Base-by-base conservation (phyloP, 1,140 invertebrate species). In the Lysiphlebus fabarum region DNA sequence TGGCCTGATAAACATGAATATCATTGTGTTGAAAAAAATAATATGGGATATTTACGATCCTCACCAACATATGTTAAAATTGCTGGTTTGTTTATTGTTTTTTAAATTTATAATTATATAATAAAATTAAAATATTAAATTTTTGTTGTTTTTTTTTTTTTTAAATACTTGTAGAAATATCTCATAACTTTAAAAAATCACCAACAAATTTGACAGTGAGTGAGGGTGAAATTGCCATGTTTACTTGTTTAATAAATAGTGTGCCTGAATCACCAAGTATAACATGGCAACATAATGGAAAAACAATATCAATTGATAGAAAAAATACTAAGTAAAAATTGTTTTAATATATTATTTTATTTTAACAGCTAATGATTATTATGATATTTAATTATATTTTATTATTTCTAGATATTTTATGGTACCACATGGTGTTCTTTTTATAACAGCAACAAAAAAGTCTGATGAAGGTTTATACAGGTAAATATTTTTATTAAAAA, bases 401-500 rank as follows among this genome's bases (percentile, higher is more conserved):
- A 49, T 49, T 57, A 48, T 55, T 51, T 62, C 64, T 65, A 82
- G 81, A 70, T 81, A 82, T 75, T 74, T 74, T 53, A 65, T 76
- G 65, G 67, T 82, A 73, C 69, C 76, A 72, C 81, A 82, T 67
- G 84, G 84, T 70, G 77, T 83, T 67, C 77, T 86, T 55, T 84
- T 84, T 66, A 84, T 86, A 69, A 76, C 66, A 62, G 73, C 75
- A 63, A 81, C 84, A 42, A 76, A 80, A 67, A 71, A 77, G 53
- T 75, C 75, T 63, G 83, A 86, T 75, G 79, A 83, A 66, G 84
- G 84, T 65, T 79, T 70, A 67, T 86, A 86, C 72, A 81, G 79
- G 77, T 86, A 78, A 70, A 42, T 58, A 40, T 51, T 34, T 43
- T 54, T 58, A 57, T 60, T 26, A 14, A 43, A 14, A 47, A 45